A percentile compares a stretch with the other conserved stretches of the same genome.
These are phyloP conservation scores for Drosophila pullipes DNA, from an alignment of 2,888 invertebrate genomes.

Conservation along the genomic window DNA sequence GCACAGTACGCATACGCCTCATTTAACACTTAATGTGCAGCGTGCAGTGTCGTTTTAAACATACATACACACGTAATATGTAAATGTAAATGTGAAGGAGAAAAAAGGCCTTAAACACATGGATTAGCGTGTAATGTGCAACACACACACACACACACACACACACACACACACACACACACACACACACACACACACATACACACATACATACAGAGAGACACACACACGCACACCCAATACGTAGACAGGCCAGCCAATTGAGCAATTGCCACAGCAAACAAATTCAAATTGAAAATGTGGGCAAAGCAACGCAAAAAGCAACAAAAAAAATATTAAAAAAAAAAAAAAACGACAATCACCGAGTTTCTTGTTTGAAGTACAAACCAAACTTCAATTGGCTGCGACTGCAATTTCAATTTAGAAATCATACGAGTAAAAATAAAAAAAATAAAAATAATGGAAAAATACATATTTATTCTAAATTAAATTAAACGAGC, in stretches of 20 bases:
- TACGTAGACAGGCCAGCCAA: constrained; percentile 66
- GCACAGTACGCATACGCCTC: constrained; percentile 67
- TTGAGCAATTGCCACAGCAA: constrained; percentile 82
- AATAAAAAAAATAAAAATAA: constrained; percentile 10
- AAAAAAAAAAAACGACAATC: constrained; percentile 47
- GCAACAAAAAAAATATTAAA: constrained; percentile 17
- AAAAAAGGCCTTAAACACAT: constrained; percentile 70
- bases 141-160: constrained; percentile 38
- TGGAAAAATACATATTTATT: constrained; percentile 38
- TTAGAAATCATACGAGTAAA: constrained; percentile 51
- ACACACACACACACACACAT: constrained; percentile 1
- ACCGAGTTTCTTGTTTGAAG: constrained; percentile 68
- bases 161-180: constrained; percentile 22
- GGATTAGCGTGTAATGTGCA: constrained; percentile 76
- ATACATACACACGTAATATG: constrained; percentile 20
- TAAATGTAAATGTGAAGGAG: constrained; percentile 47
- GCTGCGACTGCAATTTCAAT: constrained; percentile 72
- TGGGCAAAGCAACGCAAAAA: constrained; percentile 71
- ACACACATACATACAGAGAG: background rate
- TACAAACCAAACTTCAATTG: constrained; percentile 75
- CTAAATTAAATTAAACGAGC: constrained; percentile 69
- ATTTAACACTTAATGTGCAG: constrained; percentile 50
- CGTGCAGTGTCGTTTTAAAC: constrained; percentile 45
- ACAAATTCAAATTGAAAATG: constrained; percentile 82
- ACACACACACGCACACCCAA: constrained; percentile 17